These are phyloP conservation scores for Atta cephalotes DNA, from an alignment of 1,140 invertebrate genomes.

Conservation along the genomic window DNA sequence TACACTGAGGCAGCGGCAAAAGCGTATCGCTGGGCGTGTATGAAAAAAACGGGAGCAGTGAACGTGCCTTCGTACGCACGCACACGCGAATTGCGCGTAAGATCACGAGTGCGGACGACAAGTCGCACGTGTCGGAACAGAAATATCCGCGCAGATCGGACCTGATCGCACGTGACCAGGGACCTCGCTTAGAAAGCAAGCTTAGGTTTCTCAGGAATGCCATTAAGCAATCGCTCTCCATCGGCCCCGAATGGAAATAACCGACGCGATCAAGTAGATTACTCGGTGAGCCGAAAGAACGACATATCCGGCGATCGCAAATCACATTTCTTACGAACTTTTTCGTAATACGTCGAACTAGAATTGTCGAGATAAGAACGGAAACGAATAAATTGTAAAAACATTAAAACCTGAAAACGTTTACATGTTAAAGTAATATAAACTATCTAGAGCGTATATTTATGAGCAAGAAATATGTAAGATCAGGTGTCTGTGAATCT, in stretches of 20 bases:
- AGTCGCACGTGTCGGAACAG: slow-evolving; percentile 63
- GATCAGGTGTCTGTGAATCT: not conserved
- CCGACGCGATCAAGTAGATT: not conserved
- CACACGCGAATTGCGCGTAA: slow-evolving; percentile 43
- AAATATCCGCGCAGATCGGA: slow-evolving; percentile 57
- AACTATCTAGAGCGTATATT: not conserved
- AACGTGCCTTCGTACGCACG: slow-evolving; percentile 58
- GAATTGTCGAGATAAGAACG: not conserved
- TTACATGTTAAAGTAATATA: not conserved
- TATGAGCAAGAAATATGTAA: not conserved
- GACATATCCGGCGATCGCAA: not conserved
- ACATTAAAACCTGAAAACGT: not conserved
- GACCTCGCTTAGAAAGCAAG: slow-evolving; percentile 65
- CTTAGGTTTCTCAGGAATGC: slow-evolving; percentile 64
- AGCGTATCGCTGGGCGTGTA: not conserved
- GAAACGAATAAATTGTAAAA: not conserved
- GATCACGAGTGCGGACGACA: slow-evolving; percentile 55
- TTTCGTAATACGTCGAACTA: slow-evolving; percentile 10
- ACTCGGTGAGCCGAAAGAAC: slow-evolving; percentile 29
- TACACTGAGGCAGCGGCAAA: not conserved
- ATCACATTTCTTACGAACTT: not conserved
- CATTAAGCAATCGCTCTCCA: slow-evolving; percentile 62
- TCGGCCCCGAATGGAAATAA: slow-evolving; percentile 62
- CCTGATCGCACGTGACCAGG: slow-evolving; percentile 64
- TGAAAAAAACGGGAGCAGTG: slow-evolving; percentile 60